Evolutionary conservation across 2,797 vertebrate genomes (phyloP).

Genomic region (Sternotherus odoratus): DNA sequence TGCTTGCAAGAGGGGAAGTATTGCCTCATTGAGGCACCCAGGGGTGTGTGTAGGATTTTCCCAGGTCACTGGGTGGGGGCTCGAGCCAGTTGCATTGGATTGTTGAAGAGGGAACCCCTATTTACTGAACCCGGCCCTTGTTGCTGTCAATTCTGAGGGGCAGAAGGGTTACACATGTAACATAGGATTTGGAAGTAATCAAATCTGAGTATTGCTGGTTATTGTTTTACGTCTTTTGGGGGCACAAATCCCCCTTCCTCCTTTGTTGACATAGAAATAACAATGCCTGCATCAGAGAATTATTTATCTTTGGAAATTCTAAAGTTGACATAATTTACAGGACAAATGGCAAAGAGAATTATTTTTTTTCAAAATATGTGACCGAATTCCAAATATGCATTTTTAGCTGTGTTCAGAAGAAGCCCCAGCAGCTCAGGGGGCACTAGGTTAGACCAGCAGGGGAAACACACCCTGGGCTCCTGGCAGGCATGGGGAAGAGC

Average conservation of each 20-base stretch:
- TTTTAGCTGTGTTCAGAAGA: neutral
- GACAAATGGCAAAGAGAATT: neutral
- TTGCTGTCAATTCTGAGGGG: too few relatives aligned
- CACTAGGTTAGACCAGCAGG: neutral
- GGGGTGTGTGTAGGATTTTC: too few relatives aligned
- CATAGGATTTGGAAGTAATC: neutral
- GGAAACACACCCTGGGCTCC: neutral
- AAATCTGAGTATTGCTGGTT: neutral
- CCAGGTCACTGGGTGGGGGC: too few relatives aligned
- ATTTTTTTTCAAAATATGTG: neutral
- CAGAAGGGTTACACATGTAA: too few relatives aligned
- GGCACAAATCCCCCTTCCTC: neutral
- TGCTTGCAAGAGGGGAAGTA: too few relatives aligned
- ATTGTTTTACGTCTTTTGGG: neutral
- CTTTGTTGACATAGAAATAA: neutral
- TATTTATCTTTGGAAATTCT: neutral
- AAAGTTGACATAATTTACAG: neutral
- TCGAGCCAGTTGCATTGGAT: too few relatives aligned
- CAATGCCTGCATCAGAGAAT: neutral
- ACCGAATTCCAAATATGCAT: neutral
- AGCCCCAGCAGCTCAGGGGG: neutral
- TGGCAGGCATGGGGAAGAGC: neutral
- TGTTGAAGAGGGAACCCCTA: too few relatives aligned
- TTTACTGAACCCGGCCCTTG: too few relatives aligned
- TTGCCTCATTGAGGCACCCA: too few relatives aligned